These are phyloP conservation scores for Salvator merianae DNA, from an alignment of 2,113 vertebrate genomes.

Conservation along the genomic window DNA sequence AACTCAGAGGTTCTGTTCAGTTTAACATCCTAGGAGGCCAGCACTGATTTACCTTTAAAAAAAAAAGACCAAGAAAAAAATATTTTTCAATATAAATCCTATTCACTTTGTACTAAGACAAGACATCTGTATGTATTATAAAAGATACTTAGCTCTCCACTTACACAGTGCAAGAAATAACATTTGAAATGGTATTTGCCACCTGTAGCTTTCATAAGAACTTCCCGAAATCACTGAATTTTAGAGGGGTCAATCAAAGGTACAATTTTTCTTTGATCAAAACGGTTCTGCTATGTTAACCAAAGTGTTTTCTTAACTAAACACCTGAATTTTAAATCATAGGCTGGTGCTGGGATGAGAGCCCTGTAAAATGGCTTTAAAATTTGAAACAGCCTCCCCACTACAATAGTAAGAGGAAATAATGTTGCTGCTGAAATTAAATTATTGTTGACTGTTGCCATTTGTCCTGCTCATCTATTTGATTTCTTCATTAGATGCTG, in stretches of 20 bases:
- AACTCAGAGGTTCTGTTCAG: too few species aligned
- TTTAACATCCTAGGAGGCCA: too few species aligned
- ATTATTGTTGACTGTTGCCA: background rate
- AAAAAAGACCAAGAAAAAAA: background rate
- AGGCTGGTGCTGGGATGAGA: too few species aligned
- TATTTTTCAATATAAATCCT: background rate
- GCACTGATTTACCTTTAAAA: background rate
- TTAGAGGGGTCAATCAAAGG: background rate
- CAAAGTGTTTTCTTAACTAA: background rate
- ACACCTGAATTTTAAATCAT: too few species aligned
- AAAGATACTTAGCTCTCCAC: background rate
- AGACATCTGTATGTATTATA: background rate
- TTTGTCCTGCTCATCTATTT: conserved; percentile 1
- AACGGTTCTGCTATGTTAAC: too few species aligned
- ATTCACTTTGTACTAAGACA: background rate
- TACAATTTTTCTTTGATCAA: background rate
- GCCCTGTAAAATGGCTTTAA: background rate
- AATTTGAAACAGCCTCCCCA: background rate
- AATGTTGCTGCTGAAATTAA: conserved; percentile 16
- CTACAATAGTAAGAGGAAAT: background rate
- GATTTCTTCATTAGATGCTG: conserved; percentile 52
- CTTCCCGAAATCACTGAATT: background rate
- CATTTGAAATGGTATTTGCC: too few species aligned
- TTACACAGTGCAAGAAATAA: background rate
- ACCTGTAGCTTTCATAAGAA: background rate